A percentile compares a stretch with the other conserved stretches of the same genome.
Evolutionary conservation across 2,888 invertebrate genomes (phyloP).

Genomic region (Dynastes grantii): DNA sequence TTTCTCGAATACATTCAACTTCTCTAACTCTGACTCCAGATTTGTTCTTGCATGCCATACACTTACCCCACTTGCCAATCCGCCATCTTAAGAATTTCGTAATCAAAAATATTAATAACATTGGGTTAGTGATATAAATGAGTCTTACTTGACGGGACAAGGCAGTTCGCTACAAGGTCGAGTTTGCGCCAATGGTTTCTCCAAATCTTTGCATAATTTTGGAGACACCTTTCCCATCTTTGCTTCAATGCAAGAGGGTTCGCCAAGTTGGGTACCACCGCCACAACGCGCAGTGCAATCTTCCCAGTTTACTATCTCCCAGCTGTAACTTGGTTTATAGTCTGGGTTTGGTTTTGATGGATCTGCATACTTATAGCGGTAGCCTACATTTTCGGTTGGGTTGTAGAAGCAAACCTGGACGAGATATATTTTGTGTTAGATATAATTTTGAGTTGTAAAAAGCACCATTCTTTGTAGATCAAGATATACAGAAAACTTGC

Average conservation of each 20-base stretch:
- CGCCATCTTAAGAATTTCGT: conserved; percentile 72
- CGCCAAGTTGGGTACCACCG: conserved; percentile 73
- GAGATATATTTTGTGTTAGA: background rate
- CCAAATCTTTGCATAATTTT: conserved; percentile 69
- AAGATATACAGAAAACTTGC: no score
- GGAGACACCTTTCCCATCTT: conserved; percentile 76
- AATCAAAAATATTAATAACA: background rate
- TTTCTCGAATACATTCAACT: conserved; percentile 72
- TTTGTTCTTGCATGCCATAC: conserved; percentile 73
- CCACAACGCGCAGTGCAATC: conserved; percentile 78
- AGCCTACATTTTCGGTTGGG: conserved; percentile 73
- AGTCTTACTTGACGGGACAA: conserved; percentile 71
- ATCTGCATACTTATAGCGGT: conserved; percentile 76
- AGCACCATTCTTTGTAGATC: no score
- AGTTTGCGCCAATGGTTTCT: conserved; percentile 68
- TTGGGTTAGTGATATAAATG: background rate
- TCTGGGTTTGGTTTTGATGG: conserved; percentile 72
- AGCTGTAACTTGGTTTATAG: conserved; percentile 75
- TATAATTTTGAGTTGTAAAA: no score
- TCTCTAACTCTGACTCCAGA: conserved; percentile 70
- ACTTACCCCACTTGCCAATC: conserved; percentile 77
- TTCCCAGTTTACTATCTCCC: conserved; percentile 77
- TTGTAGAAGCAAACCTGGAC: conserved; percentile 67
- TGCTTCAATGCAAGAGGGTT: conserved; percentile 75
- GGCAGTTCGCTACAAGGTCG: conserved; percentile 71